phyloP scores from a whole-genome alignment of 2,797 vertebrate species.

The Pantherophis vulpinus region DNA sequence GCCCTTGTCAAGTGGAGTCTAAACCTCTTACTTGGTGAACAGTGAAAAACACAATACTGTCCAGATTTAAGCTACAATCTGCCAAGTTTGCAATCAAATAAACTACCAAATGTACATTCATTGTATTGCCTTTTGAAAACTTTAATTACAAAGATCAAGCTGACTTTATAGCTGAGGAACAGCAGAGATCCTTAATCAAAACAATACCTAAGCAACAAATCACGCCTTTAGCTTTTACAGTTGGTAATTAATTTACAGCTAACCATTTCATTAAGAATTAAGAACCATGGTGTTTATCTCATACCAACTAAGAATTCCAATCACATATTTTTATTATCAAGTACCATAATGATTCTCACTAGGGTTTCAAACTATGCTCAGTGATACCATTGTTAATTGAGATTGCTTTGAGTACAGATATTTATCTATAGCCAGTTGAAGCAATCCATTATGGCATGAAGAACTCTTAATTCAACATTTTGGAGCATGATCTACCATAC shows the following conservation, averaged over 20 bases:
- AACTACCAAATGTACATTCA: background rate
- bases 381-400: background rate
- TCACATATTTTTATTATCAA: background rate
- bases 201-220: background rate
- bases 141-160: background rate
- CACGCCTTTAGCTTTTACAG: background rate
- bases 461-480: background rate
- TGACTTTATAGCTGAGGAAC: background rate
- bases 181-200: background rate
- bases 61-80: background rate
- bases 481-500: background rate
- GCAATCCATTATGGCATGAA: background rate
- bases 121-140: background rate
- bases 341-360: background rate
- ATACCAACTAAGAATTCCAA: background rate
- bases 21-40: background rate
- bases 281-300: background rate
- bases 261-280: background rate
- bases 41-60: background rate
- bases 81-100: background rate
- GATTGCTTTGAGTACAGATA: background rate
- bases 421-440: background rate
- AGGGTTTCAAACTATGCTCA: background rate
- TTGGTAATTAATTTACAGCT: background rate
- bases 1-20: background rate